Base-by-base conservation (phyloP, 2,113 vertebrate genomes). In the Sceloporus undulatus region DNA sequence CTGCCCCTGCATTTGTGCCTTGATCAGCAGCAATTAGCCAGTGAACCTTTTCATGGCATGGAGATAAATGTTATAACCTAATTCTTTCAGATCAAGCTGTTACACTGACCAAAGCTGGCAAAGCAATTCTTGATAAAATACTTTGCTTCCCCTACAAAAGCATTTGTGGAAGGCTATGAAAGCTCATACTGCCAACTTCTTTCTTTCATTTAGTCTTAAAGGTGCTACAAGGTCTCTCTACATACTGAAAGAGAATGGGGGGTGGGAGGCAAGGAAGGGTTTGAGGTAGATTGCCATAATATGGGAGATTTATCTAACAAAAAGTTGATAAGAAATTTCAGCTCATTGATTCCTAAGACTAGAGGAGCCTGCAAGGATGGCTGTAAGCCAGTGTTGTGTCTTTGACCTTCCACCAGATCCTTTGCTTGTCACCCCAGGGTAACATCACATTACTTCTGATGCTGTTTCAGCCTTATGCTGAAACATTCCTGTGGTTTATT, bases 281-380 rank as follows among this genome's bases (percentile, higher is more conserved):
- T 23, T 13, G 76, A 23, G 23, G 16, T 23, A 85, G 56, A 29
- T 11, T 74, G 54, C 23, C 54, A 16, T 85, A 65, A 62, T 11
- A 65, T 34, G 59, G 73, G 13, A 6, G 25, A 29, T 29, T 18
- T 62, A 54, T 27, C 71, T 59, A 8, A 76, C 34, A 42, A 38
- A 21, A 85, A 56, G 74, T 23, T 65, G n/a, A 76, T 75, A 21
- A 76, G 56, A 76, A 85, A 76, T 62, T 76, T 62, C 56, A 85
- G 42, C 23, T 62, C 7, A 76, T 40, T 56, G 68, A 73, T 76
- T 85, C 23, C 54, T 19, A 34, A 62, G 14, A 34, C 83, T 25
- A 16, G n/a, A 40, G 38, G 34, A 42, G 54, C 34, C 56, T 29
- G 13, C 23, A 59, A 16, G 16, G 38, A 40, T 76, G 73, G 56